Percentiles rank a stretch among this genome's conserved stretches.
Evolutionary conservation across 1,140 invertebrate species (phyloP).

Genomic region (Brachionus rotundiformis): DNA sequence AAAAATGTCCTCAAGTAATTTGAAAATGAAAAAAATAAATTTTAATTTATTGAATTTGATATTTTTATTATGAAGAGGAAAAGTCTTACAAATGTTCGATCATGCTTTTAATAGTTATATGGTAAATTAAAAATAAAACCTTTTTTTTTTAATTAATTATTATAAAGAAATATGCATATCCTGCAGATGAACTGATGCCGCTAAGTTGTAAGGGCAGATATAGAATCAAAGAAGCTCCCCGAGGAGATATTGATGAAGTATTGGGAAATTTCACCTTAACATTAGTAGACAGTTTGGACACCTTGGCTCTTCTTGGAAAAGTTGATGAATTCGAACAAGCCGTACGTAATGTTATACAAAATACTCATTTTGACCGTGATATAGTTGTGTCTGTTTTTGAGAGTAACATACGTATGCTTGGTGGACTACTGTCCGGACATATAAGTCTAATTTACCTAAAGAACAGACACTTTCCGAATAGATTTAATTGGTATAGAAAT

Average conservation of each 20-base stretch:
- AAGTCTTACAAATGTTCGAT: constrained; percentile 90
- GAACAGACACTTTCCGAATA: constrained; percentile 69
- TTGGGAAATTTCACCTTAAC: constrained; percentile 96
- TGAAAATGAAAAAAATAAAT: background rate
- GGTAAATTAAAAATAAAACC: too few species aligned
- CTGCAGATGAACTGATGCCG: constrained; percentile 96
- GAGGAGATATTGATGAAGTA: constrained; percentile 92
- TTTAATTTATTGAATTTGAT: too few species aligned
- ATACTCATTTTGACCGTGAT: constrained; percentile 85
- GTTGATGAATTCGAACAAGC: constrained; percentile 90
- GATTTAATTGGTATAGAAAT: constrained; percentile 85
- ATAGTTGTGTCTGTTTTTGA: constrained; percentile 96
- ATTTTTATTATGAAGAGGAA: too few species aligned
- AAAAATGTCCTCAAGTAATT: constrained; percentile 45
- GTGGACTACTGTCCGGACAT: constrained; percentile 87
- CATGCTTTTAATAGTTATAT: constrained; percentile 96
- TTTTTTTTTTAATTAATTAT: too few species aligned
- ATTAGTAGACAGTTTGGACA: constrained; percentile 89
- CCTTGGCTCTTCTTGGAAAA: constrained; percentile 85
- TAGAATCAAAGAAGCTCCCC: constrained; percentile 73
- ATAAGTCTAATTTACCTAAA: constrained; percentile 81
- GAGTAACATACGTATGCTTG: constrained; percentile 93
- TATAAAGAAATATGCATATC: constrained; percentile 81
- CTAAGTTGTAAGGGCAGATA: constrained; percentile 88
- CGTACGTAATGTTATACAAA: constrained; percentile 76